These are phyloP conservation scores for Dipodomys merriami DNA, from an alignment of 2,113 vertebrate genomes.

Conservation along the genomic window DNA sequence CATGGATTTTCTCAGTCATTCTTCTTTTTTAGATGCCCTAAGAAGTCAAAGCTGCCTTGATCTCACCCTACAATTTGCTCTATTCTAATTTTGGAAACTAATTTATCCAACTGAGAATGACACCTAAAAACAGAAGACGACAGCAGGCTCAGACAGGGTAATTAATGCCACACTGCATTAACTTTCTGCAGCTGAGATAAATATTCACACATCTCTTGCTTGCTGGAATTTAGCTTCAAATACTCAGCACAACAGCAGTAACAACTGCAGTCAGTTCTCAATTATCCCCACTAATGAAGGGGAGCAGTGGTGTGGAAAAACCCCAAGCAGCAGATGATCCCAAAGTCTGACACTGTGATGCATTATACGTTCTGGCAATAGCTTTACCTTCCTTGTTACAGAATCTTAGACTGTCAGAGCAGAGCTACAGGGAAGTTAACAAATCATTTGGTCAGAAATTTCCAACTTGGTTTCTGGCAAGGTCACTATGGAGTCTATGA, in stretches of 20 bases:
- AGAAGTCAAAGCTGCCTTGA: constrained; percentile 73
- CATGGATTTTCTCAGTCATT: background rate
- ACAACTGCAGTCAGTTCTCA: constrained; percentile 77
- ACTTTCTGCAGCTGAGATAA: constrained; percentile 82
- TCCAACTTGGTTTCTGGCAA: constrained; percentile 33
- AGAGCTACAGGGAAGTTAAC: constrained; percentile 29
- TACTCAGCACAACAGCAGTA: constrained; percentile 70
- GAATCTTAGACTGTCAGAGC: constrained; percentile 33
- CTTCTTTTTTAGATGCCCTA: constrained; percentile 30
- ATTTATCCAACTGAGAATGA: constrained; percentile 84
- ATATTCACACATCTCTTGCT: constrained; percentile 80
- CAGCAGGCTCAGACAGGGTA: constrained; percentile 83
- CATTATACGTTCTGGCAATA: constrained; percentile 49
- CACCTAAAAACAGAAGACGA: constrained; percentile 83
- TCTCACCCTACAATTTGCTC: constrained; percentile 66
- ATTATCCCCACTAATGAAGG: constrained; percentile 80
- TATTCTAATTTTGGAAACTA: constrained; percentile 80
- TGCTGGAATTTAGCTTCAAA: constrained; percentile 78
- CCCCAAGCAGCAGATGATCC: constrained; percentile 71
- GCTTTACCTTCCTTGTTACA: constrained; percentile 55
- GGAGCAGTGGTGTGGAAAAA: constrained; percentile 75
- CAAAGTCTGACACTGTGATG: constrained; percentile 68
- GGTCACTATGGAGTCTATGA: background rate
- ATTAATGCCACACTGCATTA: constrained; percentile 85
- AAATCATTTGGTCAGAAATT: constrained; percentile 52